These are phyloP conservation scores for Cricetomys ansorgei DNA, from an alignment of 2,113 vertebrate genomes.

Conservation along the genomic window DNA sequence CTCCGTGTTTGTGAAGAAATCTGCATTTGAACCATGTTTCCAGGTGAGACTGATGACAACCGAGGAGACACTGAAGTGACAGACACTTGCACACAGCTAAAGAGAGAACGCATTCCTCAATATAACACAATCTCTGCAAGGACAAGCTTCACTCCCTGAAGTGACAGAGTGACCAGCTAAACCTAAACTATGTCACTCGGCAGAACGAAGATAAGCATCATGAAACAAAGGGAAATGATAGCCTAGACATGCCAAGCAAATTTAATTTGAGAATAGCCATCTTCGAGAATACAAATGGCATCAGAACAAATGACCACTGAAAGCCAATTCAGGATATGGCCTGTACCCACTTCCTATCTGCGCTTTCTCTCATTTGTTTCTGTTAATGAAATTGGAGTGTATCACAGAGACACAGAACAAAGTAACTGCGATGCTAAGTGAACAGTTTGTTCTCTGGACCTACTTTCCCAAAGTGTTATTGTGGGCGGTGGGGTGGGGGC, in stretches of 20 bases:
- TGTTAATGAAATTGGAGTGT: constrained; percentile 79
- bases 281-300: constrained; percentile 71
- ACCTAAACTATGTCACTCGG: constrained; percentile 50
- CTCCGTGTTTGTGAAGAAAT: not conserved
- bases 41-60: not conserved
- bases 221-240: constrained; percentile 79
- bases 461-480: constrained; percentile 73
- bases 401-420: constrained; percentile 79
- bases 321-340: constrained; percentile 78
- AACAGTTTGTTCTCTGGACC: constrained; percentile 78
- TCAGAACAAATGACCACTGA: constrained; percentile 76
- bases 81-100: constrained; percentile 11
- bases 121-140: constrained; percentile 60
- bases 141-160: constrained; percentile 52
- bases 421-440: constrained; percentile 78
- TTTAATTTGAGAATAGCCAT: constrained; percentile 78
- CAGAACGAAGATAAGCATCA: constrained; percentile 59
- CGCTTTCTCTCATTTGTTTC: constrained; percentile 70
- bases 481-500: not conserved
- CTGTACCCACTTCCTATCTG: constrained; percentile 67
- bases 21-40: not conserved
- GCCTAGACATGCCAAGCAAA: constrained; percentile 76
- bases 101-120: constrained; percentile 71
- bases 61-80: not conserved
- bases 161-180: constrained; percentile 75